phyloP scores from a whole-genome alignment of 2,113 vertebrate genomes.

The Corvus moneduloides region DNA sequence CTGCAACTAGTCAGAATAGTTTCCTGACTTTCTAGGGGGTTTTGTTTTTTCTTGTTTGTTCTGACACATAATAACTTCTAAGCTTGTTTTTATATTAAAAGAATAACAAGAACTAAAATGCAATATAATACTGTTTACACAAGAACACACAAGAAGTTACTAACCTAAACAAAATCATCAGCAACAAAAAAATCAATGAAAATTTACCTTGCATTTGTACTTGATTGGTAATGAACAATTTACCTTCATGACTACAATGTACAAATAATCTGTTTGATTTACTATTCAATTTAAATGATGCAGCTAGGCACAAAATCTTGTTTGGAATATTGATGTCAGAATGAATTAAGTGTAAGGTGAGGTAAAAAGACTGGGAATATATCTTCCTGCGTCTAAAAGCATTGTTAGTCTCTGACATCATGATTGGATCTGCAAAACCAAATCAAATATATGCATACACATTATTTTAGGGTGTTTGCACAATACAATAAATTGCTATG shows the following conservation, averaged over 20 bases:
- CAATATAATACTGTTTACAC: not conserved
- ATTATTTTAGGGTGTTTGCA: not conserved
- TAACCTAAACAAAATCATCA: not conserved
- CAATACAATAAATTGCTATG: not conserved
- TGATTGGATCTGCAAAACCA: not conserved
- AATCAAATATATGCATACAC: not conserved
- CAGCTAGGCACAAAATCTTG: not conserved
- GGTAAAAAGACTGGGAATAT: not conserved
- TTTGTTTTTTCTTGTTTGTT: not conserved
- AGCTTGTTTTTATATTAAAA: not conserved
- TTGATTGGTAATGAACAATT: conserved; percentile 1
- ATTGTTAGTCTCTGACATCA: not conserved
- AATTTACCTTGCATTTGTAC: not conserved
- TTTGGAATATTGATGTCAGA: not conserved
- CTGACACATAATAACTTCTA: not conserved
- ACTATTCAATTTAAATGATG: not conserved
- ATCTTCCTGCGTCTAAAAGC: not conserved
- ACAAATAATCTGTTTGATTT: conserved; percentile 14
- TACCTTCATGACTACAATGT: not conserved
- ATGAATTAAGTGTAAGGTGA: not conserved
- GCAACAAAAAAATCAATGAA: not conserved
- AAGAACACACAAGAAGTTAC: not conserved
- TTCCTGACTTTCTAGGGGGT: not conserved
- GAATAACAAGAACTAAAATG: not conserved
- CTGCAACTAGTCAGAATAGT: not conserved